Conservation (phyloP, 2,797 vertebrate genomes). For the Toxotes lorentzi region DNA sequence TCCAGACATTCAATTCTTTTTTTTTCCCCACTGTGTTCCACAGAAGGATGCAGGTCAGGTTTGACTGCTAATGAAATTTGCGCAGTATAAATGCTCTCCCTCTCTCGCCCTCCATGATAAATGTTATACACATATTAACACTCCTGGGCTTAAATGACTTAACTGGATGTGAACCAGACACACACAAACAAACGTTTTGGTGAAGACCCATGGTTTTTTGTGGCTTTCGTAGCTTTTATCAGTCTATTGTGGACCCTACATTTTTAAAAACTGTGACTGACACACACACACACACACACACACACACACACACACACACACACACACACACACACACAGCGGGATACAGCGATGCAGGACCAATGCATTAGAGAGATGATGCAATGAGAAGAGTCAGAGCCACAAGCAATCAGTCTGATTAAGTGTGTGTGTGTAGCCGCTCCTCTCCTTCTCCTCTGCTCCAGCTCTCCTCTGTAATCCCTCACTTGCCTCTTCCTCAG, state of each 20-base stretch:
- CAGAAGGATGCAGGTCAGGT: conserved; percentile 41
- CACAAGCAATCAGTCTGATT: conserved; percentile 82
- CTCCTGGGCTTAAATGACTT: conserved; percentile 16
- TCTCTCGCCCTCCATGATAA: conserved; percentile 18
- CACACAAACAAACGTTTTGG: conserved; percentile 27
- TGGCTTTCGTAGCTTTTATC: conserved; percentile 38
- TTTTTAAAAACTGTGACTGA: conserved; percentile 31
- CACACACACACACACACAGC: conserved; percentile 29
- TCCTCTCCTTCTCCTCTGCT: conserved; percentile 41
- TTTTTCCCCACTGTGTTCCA: conserved; percentile 37
- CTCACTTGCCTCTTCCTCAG: conserved; percentile 46
- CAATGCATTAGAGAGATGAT: conserved; percentile 84
- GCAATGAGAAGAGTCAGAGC: conserved; percentile 80
- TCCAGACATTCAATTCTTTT: conserved; percentile 40
- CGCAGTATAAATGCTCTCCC: conserved; percentile 32
- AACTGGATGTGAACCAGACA: conserved; percentile 37
- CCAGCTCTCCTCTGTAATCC: conserved; percentile 41
- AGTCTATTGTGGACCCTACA: conserved; percentile 39
- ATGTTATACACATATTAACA: conserved; percentile 29
- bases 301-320: conserved; percentile 14
- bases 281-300: conserved; percentile 17
- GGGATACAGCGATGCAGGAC: conserved; percentile 57
- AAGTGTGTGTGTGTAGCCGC: conserved; percentile 53
- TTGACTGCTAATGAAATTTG: conserved; percentile 51
- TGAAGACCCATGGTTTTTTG: conserved; percentile 42